Base-by-base conservation (phyloP, 2,888 invertebrate genomes). In the Adineta ricciae region DNA sequence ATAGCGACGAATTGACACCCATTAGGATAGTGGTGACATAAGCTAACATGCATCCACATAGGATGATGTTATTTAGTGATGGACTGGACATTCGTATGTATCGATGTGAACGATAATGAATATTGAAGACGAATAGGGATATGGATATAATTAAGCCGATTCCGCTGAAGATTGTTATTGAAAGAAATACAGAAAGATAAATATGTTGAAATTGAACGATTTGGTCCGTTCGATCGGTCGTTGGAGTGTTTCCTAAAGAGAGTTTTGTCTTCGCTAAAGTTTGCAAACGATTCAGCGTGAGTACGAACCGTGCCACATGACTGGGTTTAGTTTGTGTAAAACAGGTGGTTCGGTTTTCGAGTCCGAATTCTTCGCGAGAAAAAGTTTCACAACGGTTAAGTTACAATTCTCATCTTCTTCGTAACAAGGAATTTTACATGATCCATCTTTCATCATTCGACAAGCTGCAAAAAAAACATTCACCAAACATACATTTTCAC, bases 301-400 rank as follows among this genome's bases (percentile, higher is more conserved):
- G 14, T 84, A 87, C 88, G 86, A 87, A 90, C 90, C 90, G 88
- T 88, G 87, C 90, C 90, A 90, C 88, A 93, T 93, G 88, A 95
- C 93, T n/a, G 93, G 92, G 83, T 84, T n/a, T 38, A 54, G 49
- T 64, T 64, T 64, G 32, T 64, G 32, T 64, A 64, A 32, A 64
- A 27, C 5, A 16, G 64, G 64, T 32, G 14, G 32, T 27, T 64
- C 64, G 21, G 41, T 56, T 38, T 38, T 38, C n/a, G 41, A 38
- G 8, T 38, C 38, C 9, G 8, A 21, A 21, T 73, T 41, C 21
- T 38, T 41, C 1, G 73, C 73, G 38, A 73, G 38, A 73, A 73
- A 73, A 24, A 73, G 14, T 73, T 73, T 73, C 14, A 73, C 73
- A 38, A 73, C 21, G 1, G 36, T 73, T 41, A 73, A 73, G 38